A percentile compares a stretch with the other conserved stretches of the same genome.
phyloP scores from a whole-genome alignment of 64 coral and sea anemone genomes.

The Dendrophyllia cribrosa region DNA sequence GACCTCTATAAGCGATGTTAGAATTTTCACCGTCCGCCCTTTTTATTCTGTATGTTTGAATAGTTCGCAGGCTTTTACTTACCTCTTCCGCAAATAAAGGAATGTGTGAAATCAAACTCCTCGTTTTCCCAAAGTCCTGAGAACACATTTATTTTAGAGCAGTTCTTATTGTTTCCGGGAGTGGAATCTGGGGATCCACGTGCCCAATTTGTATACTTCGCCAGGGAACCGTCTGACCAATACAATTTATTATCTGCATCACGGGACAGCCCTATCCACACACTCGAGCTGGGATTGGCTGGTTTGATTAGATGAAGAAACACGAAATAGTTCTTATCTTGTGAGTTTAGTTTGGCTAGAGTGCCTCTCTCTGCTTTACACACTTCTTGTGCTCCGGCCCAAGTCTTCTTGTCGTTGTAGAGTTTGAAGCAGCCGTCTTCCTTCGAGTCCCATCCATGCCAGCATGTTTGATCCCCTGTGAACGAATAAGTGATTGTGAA shows the following conservation, averaged over 20 bases:
- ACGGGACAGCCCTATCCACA: constrained; percentile 47
- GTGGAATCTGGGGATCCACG: neutral
- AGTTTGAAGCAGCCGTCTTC: constrained; percentile 26
- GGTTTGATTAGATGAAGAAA: constrained; percentile 24
- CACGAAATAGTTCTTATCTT: constrained; percentile 45
- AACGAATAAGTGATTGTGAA: neutral
- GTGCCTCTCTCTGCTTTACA: constrained; percentile 11
- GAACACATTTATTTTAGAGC: constrained; percentile 15
- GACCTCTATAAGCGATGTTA: too few relatives aligned
- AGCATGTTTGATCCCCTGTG: constrained; percentile 30
- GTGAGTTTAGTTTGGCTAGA: constrained; percentile 9
- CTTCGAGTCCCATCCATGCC: constrained; percentile 15
- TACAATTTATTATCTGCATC: constrained; percentile 11
- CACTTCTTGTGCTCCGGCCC: neutral
- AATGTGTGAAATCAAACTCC: constrained; percentile 19
- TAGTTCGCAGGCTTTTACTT: neutral
- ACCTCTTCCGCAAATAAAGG: constrained; percentile 36
- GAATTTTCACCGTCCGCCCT: too few relatives aligned
- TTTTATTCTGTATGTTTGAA: too few relatives aligned
- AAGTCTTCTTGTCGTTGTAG: constrained; percentile 16
- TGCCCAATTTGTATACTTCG: constrained; percentile 25
- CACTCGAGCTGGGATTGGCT: constrained; percentile 22
- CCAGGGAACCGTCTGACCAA: constrained; percentile 16
- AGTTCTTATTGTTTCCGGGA: constrained; percentile 26
- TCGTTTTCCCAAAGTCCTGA: constrained; percentile 36